Conservation (phyloP, 1,140 invertebrate genomes). For the Sarcophaga peregrina region DNA sequence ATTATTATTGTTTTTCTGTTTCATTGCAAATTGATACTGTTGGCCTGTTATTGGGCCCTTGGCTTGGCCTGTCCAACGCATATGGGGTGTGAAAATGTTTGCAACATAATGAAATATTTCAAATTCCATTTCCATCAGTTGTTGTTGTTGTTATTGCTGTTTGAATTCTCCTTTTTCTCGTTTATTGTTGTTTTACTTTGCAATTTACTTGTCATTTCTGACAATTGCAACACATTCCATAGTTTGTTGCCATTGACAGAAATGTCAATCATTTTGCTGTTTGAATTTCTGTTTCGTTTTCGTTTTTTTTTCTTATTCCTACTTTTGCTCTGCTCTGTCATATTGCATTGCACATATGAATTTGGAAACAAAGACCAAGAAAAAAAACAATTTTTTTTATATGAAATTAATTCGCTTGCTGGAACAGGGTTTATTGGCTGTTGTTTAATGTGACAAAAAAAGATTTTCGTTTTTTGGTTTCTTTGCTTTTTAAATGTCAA, state of each 20-base stretch:
- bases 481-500: too few relatives aligned
- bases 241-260: slow-evolving; percentile 20
- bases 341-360: background rate
- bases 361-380: background rate
- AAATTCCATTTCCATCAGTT: background rate
- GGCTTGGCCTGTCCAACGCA: too few relatives aligned
- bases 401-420: background rate
- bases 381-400: background rate
- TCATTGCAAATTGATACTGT: too few relatives aligned
- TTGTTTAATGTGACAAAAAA: background rate
- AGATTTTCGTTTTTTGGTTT: too few relatives aligned
- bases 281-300: too few relatives aligned
- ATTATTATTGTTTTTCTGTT: too few relatives aligned
- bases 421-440: slow-evolving; percentile 1
- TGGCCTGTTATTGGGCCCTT: too few relatives aligned
- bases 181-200: background rate
- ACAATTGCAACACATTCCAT: slow-evolving; percentile 20
- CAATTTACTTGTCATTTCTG: slow-evolving; percentile 27
- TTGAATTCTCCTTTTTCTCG: background rate
- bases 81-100: too few relatives aligned
- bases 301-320: too few relatives aligned
- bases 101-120: slow-evolving; percentile 9
- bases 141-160: background rate
- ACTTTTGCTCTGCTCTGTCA: background rate
- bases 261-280: slow-evolving; percentile 9